Conservation (phyloP, 2,113 vertebrate genomes). For the Eurystomus gularis region DNA sequence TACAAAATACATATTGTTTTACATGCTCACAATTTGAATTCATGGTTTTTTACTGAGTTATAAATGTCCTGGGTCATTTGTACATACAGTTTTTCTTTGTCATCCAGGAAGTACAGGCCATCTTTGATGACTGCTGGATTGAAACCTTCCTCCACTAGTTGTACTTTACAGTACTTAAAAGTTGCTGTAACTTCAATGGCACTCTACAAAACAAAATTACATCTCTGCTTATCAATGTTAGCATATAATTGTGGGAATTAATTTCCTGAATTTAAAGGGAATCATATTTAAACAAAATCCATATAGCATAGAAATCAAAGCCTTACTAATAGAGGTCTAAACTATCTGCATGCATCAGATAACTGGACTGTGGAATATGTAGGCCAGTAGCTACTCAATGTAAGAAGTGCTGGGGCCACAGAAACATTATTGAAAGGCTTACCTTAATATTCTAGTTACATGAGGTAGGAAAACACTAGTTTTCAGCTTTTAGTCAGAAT, state of each 20-base stretch:
- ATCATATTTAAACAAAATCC: neutral
- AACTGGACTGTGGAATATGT: neutral
- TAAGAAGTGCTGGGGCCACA: neutral
- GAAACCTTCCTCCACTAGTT: constrained; percentile 82
- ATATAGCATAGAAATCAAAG: neutral
- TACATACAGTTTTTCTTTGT: constrained; percentile 76
- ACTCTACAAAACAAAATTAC: constrained; percentile 48
- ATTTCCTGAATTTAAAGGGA: neutral
- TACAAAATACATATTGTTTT: neutral
- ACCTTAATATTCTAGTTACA: neutral
- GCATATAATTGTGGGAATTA: neutral
- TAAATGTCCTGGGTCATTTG: constrained; percentile 82
- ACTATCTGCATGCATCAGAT: neutral
- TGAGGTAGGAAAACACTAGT: neutral
- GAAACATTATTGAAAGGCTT: neutral
- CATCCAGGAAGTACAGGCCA: constrained; percentile 80
- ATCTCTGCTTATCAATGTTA: neutral
- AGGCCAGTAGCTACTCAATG: neutral
- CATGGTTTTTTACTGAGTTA: constrained; percentile 58
- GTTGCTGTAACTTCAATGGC: constrained; percentile 81
- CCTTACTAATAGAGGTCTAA: neutral
- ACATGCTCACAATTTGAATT: constrained; percentile 56
- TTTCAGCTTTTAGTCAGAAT: neutral
- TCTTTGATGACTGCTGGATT: constrained; percentile 74
- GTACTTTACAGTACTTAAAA: constrained; percentile 84